These are phyloP conservation scores for Platycnemis pennipes DNA, from an alignment of 2,888 invertebrate species.

Conservation along the genomic window DNA sequence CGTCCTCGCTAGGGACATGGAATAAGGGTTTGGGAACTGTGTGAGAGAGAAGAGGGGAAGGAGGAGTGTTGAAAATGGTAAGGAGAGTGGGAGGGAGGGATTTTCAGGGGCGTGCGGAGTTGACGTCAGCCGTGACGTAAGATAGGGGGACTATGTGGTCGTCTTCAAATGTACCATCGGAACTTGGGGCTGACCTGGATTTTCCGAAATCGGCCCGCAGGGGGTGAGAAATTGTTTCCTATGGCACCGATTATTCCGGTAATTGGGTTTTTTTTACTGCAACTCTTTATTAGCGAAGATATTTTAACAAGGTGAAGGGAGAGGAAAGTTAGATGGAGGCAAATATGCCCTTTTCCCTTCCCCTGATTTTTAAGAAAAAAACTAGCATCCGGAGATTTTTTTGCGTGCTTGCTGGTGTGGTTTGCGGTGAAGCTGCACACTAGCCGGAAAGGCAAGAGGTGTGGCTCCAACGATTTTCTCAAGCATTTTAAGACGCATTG, in stretches of 20 bases:
- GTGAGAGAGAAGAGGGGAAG: not conserved
- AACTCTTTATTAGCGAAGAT: not conserved
- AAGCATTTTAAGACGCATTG: too few species aligned
- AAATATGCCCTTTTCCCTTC: too few species aligned
- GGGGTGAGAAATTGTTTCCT: not conserved
- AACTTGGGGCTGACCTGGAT: not conserved
- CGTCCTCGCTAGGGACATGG: not conserved
- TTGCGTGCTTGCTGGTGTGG: too few species aligned
- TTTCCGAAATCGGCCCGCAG: not conserved
- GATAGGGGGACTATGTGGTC: not conserved
- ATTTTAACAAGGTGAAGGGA: not conserved
- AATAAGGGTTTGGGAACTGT: not conserved
- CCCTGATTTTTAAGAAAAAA: too few species aligned
- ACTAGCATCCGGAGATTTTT: too few species aligned
- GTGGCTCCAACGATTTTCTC: too few species aligned
- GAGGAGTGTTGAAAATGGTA: not conserved
- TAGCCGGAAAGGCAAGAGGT: too few species aligned
- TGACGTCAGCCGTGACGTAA: conserved; percentile 6
- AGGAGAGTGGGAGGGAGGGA: not conserved
- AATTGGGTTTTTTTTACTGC: not conserved
- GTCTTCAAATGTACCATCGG: not conserved
- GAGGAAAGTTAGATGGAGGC: too few species aligned
- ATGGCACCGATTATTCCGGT: not conserved
- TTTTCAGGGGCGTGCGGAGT: not conserved
- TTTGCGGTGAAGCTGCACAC: too few species aligned